Evolutionary conservation across 2,797 vertebrate species (phyloP).

Genomic region (Gambusia yucatana): DNA sequence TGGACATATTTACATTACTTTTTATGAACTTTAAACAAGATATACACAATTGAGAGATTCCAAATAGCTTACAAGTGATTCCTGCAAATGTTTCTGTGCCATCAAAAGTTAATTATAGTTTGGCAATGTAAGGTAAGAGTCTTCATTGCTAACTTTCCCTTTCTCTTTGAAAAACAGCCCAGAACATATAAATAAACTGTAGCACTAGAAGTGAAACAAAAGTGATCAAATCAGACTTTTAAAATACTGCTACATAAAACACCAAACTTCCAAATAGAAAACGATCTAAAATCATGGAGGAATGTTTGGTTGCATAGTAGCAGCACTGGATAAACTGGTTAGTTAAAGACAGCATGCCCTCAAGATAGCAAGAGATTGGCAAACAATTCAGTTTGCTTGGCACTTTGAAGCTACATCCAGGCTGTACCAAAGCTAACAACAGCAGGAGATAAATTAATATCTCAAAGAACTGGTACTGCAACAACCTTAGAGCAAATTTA

Average conservation of each 20-base stretch:
- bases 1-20: background rate
- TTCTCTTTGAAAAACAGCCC: background rate
- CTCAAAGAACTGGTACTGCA: background rate
- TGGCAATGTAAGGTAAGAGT: background rate
- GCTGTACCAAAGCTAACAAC: background rate
- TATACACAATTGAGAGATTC: background rate
- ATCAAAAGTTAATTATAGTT: background rate
- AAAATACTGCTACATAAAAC: background rate
- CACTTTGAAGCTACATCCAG: background rate
- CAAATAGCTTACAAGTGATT: background rate
- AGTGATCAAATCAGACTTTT: background rate
- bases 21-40: background rate
- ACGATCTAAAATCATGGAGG: background rate
- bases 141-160: background rate
- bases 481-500: background rate
- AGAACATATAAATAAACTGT: background rate
- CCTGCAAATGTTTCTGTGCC: background rate
- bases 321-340: background rate
- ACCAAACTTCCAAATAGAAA: background rate
- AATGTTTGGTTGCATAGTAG: background rate
- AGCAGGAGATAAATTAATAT: background rate
- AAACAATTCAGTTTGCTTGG: no score
- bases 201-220: background rate
- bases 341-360: background rate
- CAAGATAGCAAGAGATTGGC: background rate